Evolutionary conservation across 2,888 invertebrate genomes (phyloP).

Genomic region (Orthosia incerta): DNA sequence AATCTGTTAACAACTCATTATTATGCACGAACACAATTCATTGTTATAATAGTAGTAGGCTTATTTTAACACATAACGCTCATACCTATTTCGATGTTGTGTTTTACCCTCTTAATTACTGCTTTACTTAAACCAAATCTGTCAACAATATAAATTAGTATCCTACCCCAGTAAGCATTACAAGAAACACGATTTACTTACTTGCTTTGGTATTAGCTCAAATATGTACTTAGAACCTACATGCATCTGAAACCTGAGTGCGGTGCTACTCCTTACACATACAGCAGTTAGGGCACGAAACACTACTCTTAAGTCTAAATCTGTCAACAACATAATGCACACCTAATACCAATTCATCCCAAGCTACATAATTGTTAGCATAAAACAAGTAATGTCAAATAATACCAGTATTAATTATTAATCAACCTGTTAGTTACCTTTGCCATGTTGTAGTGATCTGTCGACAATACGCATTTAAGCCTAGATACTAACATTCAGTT

Average conservation of each 20-base stretch:
- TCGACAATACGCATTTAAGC: conserved; percentile 12
- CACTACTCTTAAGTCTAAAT: conserved; percentile 28
- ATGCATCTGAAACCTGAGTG: conserved; percentile 23
- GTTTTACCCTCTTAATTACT: background rate
- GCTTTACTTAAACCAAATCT: conserved; percentile 26
- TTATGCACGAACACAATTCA: conserved; percentile 17
- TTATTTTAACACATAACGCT: background rate
- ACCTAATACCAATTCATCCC: conserved; percentile 43
- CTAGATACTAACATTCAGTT: conserved; percentile 9
- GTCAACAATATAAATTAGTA: conserved; percentile 42
- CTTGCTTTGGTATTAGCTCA: conserved; percentile 29
- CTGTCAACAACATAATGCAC: conserved; percentile 43
- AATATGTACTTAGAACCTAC: background rate
- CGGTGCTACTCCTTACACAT: conserved; percentile 15
- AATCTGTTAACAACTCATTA: conserved; percentile 30
- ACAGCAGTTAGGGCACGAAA: conserved; percentile 34
- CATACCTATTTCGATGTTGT: background rate
- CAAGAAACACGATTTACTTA: conserved; percentile 17
- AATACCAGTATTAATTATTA: conserved; percentile 7
- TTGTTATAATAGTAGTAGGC: background rate
- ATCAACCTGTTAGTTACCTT: conserved; percentile 33
- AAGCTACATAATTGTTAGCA: conserved; percentile 25
- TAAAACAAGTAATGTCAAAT: conserved; percentile 5
- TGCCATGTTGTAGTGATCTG: conserved; percentile 1
- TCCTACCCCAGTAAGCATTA: conserved; percentile 2